A percentile compares a stretch with the other conserved stretches of the same genome.
phyloP scores from a whole-genome alignment of 1,140 invertebrate genomes.

The Neodiprion virginianus region DNA sequence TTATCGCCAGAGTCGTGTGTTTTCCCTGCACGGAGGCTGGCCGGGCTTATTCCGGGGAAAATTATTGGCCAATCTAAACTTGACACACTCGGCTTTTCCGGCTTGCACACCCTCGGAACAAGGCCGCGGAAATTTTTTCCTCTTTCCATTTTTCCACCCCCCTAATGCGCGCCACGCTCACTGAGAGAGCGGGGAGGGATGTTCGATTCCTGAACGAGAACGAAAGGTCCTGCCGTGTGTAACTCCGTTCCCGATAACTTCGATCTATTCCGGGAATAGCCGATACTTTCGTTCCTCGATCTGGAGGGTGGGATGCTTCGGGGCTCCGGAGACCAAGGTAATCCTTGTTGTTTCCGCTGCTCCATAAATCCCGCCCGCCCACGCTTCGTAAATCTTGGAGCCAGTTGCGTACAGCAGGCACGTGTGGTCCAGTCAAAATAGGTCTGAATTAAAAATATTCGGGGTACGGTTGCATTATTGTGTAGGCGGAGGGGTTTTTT shows the following conservation, averaged over 20 bases:
- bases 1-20: background rate
- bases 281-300: conserved; percentile 10
- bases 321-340: conserved; percentile 34
- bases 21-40: background rate
- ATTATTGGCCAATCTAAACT: conserved; percentile 3
- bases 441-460: background rate
- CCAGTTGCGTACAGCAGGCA: conserved; percentile 43
- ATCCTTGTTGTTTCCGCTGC: conserved; percentile 51
- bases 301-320: conserved; percentile 19
- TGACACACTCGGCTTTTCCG: background rate
- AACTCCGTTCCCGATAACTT: background rate
- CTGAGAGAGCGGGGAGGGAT: too few species aligned
- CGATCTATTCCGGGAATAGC: background rate
- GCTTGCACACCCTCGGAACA: too few species aligned
- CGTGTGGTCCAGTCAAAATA: background rate
- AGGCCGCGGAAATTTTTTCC: too few species aligned
- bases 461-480: background rate
- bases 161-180: too few species aligned
- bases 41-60: background rate
- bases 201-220: too few species aligned
- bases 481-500: too few species aligned
- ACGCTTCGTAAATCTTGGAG: conserved; percentile 45
- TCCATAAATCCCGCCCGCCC: conserved; percentile 38
- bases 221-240: too few species aligned
- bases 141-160: too few species aligned